These are phyloP conservation scores for Thermophis baileyi DNA, from an alignment of 2,113 vertebrate species.

Conservation along the genomic window DNA sequence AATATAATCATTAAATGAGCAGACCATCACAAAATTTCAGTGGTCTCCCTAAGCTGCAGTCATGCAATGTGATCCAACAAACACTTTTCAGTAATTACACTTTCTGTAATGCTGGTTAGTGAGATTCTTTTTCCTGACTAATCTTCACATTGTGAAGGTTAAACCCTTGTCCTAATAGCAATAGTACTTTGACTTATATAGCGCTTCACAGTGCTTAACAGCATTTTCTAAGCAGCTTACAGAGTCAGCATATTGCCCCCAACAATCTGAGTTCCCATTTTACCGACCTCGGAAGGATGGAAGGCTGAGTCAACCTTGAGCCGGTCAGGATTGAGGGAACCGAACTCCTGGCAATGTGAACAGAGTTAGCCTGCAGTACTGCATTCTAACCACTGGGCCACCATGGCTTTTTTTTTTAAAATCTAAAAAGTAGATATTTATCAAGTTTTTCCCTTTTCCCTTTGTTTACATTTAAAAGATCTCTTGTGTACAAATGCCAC, in stretches of 20 bases:
- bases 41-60: background rate
- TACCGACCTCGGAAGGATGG: background rate
- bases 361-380: background rate
- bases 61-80: background rate
- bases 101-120: background rate
- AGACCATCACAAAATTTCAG: background rate
- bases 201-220: too few relatives aligned
- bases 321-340: background rate
- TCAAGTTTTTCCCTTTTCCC: background rate
- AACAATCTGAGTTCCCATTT: background rate
- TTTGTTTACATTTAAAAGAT: background rate
- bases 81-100: background rate
- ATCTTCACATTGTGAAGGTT: background rate
- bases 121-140: background rate
- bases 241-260: background rate
- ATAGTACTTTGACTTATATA: background rate
- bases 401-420: background rate
- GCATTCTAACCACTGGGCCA: background rate
- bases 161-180: background rate
- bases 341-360: background rate
- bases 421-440: background rate
- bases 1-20: background rate
- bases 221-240: background rate
- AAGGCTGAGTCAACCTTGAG: background rate
- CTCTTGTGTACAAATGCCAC: background rate